Base-by-base conservation (phyloP, 2,113 vertebrate genomes). In the Semnornis frantzii region DNA sequence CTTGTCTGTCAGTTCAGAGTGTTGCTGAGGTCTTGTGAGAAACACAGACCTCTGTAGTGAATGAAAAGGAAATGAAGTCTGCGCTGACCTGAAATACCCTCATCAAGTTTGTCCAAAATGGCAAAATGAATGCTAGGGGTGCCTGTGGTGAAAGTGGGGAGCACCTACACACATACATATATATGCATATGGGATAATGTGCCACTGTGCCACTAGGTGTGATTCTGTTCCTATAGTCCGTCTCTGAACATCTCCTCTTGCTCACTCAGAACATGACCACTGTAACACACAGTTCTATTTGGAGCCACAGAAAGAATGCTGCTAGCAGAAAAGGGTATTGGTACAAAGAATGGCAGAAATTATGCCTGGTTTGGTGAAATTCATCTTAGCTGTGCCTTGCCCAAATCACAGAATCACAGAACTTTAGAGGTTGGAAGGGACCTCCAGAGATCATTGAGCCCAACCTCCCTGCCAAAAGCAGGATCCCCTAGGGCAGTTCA, bases 151-250 rank as follows among this genome's bases (percentile, higher is more conserved):
- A 65, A 66, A 74, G 10, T 15, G n/a, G 12, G 58, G 66, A 63
- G n/a, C 13, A 4, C 8, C 27, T 5, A 18, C 3, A 25, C 2
- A 15, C 0, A 0, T 4, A 21, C 5, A 25, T 3, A 11, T 2
- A 12, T 2, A 12, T 1, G n/a, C 6, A 6, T 9, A 10, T 0
- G 0, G 39, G 30, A 4, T 54, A 48, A 70, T 15, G 19, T 15
- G 19, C 23, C 15, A 10, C 23, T 23, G 54, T 28, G 10, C 16
- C 30, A 23, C 15, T 5, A 5, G 19, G 7, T 33, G 12, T 37
- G 10, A 1, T 10, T 81, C 69, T 81, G 46, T 54, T 89, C 17
- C 15, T 76, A 1, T 8, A 44, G 30, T 54, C 46, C 33, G 5
- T 52, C 17, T 75, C 66, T 30, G 63, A 89, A 65, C 19, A 15